Evolutionary conservation across 2,113 vertebrate species (phyloP).

Genomic region (Platysteira castanea): DNA sequence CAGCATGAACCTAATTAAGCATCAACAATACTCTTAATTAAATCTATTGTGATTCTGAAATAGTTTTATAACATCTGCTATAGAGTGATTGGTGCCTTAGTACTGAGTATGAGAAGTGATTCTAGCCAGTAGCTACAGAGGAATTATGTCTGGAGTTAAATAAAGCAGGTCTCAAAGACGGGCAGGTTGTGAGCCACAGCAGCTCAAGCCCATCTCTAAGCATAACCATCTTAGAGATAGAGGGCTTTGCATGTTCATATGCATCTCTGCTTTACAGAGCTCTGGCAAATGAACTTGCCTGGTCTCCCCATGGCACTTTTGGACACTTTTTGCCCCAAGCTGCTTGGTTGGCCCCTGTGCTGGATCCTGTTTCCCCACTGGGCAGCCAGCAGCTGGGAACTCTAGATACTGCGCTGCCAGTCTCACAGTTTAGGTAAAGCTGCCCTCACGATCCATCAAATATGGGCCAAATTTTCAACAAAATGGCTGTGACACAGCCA

Average conservation of each 20-base stretch:
- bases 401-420: background rate
- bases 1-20: background rate
- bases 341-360: background rate
- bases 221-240: accelerated
- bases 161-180: background rate
- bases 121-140: background rate
- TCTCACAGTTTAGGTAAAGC: background rate
- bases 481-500: background rate
- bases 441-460: background rate
- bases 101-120: background rate
- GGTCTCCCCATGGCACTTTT: background rate
- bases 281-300: background rate
- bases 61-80: background rate
- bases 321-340: background rate
- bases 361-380: accelerated
- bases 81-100: background rate
- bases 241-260: background rate
- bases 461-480: background rate
- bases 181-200: background rate
- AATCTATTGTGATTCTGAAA: background rate
- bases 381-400: background rate
- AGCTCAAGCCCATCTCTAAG: background rate
- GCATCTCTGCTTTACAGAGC: background rate
- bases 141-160: background rate
- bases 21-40: background rate